Percentiles rank a stretch among this genome's conserved stretches.
Conservation (phyloP, 30 jellyfish, hydroid and myxozoan species). For the Cassiopea andromeda region DNA sequence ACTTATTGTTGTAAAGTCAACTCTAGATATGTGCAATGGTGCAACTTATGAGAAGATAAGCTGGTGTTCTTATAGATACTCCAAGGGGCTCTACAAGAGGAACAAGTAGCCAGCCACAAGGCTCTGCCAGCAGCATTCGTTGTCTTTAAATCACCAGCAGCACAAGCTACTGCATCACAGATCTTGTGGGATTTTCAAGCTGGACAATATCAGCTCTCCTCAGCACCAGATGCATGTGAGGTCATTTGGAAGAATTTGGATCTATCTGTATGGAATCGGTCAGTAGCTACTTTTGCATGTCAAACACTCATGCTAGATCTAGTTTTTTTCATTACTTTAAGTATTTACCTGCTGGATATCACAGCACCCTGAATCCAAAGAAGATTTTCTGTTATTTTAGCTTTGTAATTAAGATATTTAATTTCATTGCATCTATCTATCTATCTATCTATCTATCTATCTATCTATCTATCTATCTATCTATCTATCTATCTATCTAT, state of each 20-base stretch:
- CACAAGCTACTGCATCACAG: conserved; percentile 75
- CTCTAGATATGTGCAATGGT: too few relatives aligned
- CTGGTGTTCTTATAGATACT: conserved; percentile 2
- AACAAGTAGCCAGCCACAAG: conserved; percentile 47
- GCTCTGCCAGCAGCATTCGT: conserved; percentile 79
- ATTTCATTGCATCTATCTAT: too few relatives aligned
- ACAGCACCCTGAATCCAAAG: too few relatives aligned
- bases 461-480: too few relatives aligned
- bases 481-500: too few relatives aligned
- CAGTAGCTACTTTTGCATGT: neutral
- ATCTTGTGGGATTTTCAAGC: conserved; percentile 80
- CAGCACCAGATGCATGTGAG: conserved; percentile 85
- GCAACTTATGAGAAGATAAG: too few relatives aligned
- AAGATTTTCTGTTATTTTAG: too few relatives aligned
- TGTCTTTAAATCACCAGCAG: conserved; percentile 76
- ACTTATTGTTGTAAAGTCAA: too few relatives aligned
- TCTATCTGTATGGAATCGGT: conserved; percentile 70
- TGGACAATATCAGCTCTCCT: conserved; percentile 42
- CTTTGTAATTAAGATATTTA: too few relatives aligned
- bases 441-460: neutral
- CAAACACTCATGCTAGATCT: neutral
- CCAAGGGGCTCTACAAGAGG: conserved; percentile 68
- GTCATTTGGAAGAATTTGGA: conserved; percentile 75
- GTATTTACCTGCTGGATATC: too few relatives aligned
- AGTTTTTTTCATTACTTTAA: neutral